Base-by-base conservation (phyloP, 2,797 vertebrate species). In the Salmo trutta region DNA sequence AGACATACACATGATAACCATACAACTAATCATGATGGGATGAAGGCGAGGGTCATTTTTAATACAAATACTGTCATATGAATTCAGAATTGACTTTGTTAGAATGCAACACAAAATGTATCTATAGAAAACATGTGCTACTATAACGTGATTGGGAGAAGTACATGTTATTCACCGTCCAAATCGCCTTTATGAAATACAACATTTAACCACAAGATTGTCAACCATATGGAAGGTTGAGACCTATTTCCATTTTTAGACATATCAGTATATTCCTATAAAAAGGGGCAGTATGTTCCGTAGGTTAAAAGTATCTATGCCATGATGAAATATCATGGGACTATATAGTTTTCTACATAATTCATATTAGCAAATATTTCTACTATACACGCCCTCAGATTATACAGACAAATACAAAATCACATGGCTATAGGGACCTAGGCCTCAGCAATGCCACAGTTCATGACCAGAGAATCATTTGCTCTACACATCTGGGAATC, bases 91-190 rank as follows among this genome's bases (percentile, higher is more conserved):
- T 54, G 2, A 29, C 56, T 16, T 33, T 24, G 17, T 76, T 27
- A 79, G 72, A 84, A 74, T 84, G 77, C 59, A 84, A 84, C 79
- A 29, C 33, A 81, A 76, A 77, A 80, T 2, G 2, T 4, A 68
- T 72, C 72, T 78, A n/a, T 80, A 24, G 67, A 80, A 82, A 84
- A 82, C 19, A 41, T 15, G 16, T 29, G 51, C 52, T 51, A 83
- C 27, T 29, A 80, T 41, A 82, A 33, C 69, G 17, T n/a, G 81
- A 54, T 65, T 66, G 75, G 77, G 21, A 80, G 56, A 75, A 70
- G 81, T 73, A 79, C 71, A 84, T 16, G 17, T 71, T 17, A 71
- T 75, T 75, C 47, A 65, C 5, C 73, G 14, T 65, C 24, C 21
- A 71, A n/a, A 52, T 4, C 5, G 24, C 36, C 12, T 72, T 54